Percentiles rank a stretch among this genome's conserved stretches.
These are phyloP conservation scores for Napeogenes inachia DNA, from an alignment of 2,888 invertebrate genomes.

Conservation along the genomic window DNA sequence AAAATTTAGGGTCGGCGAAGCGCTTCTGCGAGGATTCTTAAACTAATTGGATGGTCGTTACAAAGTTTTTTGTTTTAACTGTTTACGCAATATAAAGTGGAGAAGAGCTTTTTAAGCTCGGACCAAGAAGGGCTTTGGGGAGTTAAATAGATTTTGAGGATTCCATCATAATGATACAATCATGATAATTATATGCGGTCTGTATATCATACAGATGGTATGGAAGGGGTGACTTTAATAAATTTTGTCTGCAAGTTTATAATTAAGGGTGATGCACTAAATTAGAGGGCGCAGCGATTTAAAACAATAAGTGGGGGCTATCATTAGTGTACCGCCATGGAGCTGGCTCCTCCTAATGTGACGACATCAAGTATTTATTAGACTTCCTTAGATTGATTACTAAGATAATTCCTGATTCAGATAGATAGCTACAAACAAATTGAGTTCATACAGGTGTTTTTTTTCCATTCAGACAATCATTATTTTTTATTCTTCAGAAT, in stretches of 20 bases:
- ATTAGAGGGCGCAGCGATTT: slow-evolving; percentile 73
- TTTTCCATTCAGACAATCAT: not conserved
- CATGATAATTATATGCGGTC: slow-evolving; percentile 24
- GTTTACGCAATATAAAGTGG: slow-evolving; percentile 55
- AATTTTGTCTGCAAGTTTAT: slow-evolving; percentile 52
- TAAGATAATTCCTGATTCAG: slow-evolving; percentile 29
- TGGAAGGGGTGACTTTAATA: slow-evolving; percentile 65
- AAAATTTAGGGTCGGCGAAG: slow-evolving; percentile 72
- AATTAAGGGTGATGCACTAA: slow-evolving; percentile 66
- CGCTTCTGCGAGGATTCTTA: slow-evolving; percentile 74
- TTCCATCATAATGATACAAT: slow-evolving; percentile 19
- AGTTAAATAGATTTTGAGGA: slow-evolving; percentile 14
- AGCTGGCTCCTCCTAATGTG: slow-evolving; percentile 61
- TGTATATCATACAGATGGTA: slow-evolving; percentile 55
- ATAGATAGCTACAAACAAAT: not conserved
- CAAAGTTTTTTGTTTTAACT: slow-evolving; percentile 67
- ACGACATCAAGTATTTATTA: slow-evolving; percentile 65
- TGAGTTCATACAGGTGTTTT: not conserved
- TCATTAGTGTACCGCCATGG: slow-evolving; percentile 60
- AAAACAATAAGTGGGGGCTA: slow-evolving; percentile 71
- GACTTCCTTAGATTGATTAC: slow-evolving; percentile 36
- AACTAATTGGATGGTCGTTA: slow-evolving; percentile 74
- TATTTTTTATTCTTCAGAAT: not conserved
- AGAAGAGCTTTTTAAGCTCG: slow-evolving; percentile 20
- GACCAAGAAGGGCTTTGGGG: slow-evolving; percentile 8